phyloP scores from a whole-genome alignment of 2,113 vertebrate species.

The Heptranchias perlo region DNA sequence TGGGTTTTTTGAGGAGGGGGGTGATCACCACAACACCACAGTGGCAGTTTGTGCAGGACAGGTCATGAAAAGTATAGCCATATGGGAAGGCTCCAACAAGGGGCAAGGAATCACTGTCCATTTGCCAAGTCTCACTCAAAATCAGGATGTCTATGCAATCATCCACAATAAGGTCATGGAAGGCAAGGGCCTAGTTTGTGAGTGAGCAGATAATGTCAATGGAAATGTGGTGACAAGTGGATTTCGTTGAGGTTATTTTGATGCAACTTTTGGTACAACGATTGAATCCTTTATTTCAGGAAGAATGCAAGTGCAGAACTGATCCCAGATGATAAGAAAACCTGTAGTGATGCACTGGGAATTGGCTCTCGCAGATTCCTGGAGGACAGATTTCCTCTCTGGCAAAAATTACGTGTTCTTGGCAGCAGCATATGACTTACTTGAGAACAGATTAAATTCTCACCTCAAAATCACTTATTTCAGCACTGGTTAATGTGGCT shows the following conservation, averaged over 20 bases:
- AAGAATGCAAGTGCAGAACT: background rate
- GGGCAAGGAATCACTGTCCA: background rate
- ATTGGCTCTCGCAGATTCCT: background rate
- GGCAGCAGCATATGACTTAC: background rate
- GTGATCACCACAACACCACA: background rate
- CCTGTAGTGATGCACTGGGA: background rate
- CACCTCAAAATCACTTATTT: slow-evolving; percentile 18
- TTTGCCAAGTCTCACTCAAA: background rate
- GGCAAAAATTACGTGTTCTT: background rate
- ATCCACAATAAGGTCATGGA: background rate
- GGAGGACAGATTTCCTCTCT: background rate
- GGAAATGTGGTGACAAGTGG: background rate
- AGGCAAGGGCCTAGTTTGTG: background rate
- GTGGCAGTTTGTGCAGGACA: background rate
- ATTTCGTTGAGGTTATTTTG: background rate
- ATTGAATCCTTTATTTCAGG: background rate
- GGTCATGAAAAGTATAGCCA: background rate
- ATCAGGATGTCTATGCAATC: background rate
- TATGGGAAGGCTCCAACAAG: background rate
- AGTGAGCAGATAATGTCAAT: background rate
- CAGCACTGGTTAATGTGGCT: background rate
- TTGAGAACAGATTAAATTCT: slow-evolving; percentile 31
- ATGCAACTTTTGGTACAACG: background rate
- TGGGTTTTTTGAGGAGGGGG: background rate
- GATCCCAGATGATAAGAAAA: background rate